A percentile compares a stretch with the other conserved stretches of the same genome.
Evolutionary conservation across 1,140 invertebrate species (phyloP).

Genomic region (Aleiodes sp.): DNA sequence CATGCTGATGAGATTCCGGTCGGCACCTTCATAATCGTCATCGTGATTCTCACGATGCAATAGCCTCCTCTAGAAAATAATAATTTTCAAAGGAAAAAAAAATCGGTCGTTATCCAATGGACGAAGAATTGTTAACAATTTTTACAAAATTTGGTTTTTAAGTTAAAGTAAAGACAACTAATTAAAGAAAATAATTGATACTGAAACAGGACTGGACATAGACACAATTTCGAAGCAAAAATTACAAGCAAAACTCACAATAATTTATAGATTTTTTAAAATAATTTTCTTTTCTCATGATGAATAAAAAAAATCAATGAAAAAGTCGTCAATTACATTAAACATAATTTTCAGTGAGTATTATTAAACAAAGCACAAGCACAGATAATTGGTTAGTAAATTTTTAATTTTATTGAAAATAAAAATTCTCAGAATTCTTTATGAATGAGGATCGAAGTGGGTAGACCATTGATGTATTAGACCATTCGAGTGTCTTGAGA

Average conservation of each 20-base stretch:
- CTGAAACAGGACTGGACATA: conserved; percentile 35
- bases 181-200: background rate
- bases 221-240: conserved; percentile 37
- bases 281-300: background rate
- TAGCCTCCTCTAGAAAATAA: conserved; percentile 58
- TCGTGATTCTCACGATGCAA: conserved; percentile 43
- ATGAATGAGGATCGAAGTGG: too few relatives aligned
- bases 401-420: background rate
- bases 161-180: background rate
- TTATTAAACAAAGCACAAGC: conserved; percentile 25
- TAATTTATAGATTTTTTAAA: background rate
- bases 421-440: too few relatives aligned
- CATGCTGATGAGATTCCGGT: conserved; percentile 58
- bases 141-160: background rate
- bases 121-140: background rate
- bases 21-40: conserved; percentile 50
- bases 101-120: background rate
- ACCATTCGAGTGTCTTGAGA: too few relatives aligned
- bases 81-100: conserved; percentile 5
- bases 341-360: conserved; percentile 61
- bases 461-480: too few relatives aligned
- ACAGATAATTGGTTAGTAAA: background rate
- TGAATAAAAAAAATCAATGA: background rate
- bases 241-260: conserved; percentile 22
- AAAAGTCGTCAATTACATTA: conserved; percentile 48